phyloP scores from a whole-genome alignment of 2,113 vertebrate species.

The Collichthys lucidus region DNA sequence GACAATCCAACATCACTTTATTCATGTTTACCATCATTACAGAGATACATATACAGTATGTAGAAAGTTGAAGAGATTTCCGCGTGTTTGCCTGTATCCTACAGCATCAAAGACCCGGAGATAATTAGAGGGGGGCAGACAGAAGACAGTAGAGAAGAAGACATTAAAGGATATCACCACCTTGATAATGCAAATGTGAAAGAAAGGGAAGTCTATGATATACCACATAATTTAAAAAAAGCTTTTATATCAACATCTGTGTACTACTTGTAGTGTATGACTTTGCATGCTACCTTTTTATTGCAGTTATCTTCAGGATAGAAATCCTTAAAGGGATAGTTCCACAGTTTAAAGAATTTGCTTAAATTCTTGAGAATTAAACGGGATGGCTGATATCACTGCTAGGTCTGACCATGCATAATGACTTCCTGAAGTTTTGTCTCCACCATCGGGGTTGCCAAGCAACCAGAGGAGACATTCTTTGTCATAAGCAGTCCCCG shows the following conservation, averaged over 20 bases:
- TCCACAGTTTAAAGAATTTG: background rate
- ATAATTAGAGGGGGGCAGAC: slow-evolving; percentile 52
- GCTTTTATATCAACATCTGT: background rate
- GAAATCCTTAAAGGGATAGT: slow-evolving; percentile 3
- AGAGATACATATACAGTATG: slow-evolving; percentile 29
- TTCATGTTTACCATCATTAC: slow-evolving; percentile 68
- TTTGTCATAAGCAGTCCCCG: background rate
- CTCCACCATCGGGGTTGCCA: slow-evolving; percentile 23
- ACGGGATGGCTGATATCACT: background rate
- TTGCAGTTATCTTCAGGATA: background rate
- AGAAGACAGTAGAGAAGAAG: slow-evolving; percentile 12
- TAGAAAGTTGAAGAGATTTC: slow-evolving; percentile 39
- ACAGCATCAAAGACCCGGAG: slow-evolving; percentile 44
- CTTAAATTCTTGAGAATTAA: background rate
- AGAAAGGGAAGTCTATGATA: slow-evolving; percentile 2
- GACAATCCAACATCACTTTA: slow-evolving; percentile 44
- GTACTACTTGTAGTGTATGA: background rate
- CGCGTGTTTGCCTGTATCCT: slow-evolving; percentile 35
- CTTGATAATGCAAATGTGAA: slow-evolving; percentile 27
- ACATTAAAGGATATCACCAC: slow-evolving; percentile 23
- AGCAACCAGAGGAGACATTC: slow-evolving; percentile 17
- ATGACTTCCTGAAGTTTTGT: slow-evolving; percentile 21
- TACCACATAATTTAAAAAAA: background rate
- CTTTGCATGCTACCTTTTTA: background rate
- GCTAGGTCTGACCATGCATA: background rate